Evolutionary conservation across 2,888 invertebrate species (phyloP), one percentile per base, ranked within the genome.

Genomic region (Apamea anceps): DNA sequence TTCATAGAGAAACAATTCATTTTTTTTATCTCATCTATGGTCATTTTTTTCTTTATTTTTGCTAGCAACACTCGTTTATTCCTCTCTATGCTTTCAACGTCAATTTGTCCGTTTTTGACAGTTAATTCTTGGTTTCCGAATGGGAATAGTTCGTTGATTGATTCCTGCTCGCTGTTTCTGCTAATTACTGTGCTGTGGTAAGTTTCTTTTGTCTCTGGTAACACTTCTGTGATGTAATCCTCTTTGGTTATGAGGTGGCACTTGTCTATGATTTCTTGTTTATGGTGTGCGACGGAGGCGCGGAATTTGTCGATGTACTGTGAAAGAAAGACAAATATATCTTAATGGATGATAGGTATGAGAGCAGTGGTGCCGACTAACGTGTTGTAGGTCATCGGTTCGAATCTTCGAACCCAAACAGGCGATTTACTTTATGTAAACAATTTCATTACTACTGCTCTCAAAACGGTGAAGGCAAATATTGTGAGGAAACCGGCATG

Each of bases 1-100:
- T 92, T 92, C 97, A 97, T 97, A n/a, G 96, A 96, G 87, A 97
- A 97, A 80, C 97, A 97, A 42, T 94, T 94, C 51, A 96, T 75
- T 25, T 94, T 94, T 77, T 93, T 93, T 37, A 95, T 87, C 66
- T 95, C 94, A 0, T 94, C 94, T 4, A 82, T 79, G 0, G 91
- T 63, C 67, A 95, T 70, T 0, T 86, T 86, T 2, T 88, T 85
- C 82, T 95, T 96, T 2, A 96, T 81, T 72, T 92, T 89, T 0
- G 85, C 81, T 54, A 97, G 80, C 1, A 97, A 82, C 1, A 90
- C 74, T 42, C 97, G 84, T 87, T 97, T 97, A 32, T 95, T 97
- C 48, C 77, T 93, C 82, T 97, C 97, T 70, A 97, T 94, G 68
- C 93, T 94, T 77, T 95, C 95, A 1, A 97, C 70, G 2, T 92